Conservation (phyloP, 2,113 vertebrate species). For the Lathamus discolor region DNA sequence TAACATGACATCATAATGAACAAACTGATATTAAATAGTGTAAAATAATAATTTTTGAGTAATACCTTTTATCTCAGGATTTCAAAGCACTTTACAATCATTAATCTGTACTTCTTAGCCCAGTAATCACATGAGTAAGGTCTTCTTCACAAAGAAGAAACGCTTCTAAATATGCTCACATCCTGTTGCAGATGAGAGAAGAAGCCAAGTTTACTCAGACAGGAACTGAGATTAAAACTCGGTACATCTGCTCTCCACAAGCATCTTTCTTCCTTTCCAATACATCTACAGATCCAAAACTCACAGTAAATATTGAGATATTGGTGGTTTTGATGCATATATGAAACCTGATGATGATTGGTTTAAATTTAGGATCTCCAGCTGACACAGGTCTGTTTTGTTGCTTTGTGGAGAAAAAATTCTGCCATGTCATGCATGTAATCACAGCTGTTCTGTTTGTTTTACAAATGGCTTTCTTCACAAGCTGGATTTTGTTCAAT, state of each 20-base stretch:
- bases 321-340: neutral
- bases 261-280: neutral
- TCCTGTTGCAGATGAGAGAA: neutral
- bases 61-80: conserved; percentile 38
- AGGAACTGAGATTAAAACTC: neutral
- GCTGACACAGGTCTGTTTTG: neutral
- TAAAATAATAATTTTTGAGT: conserved; percentile 6
- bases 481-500: neutral
- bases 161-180: neutral
- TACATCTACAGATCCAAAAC: neutral
- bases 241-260: neutral
- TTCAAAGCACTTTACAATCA: conserved; percentile 33
- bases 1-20: neutral
- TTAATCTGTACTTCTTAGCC: conserved; percentile 21
- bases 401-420: neutral
- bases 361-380: conserved; percentile 8
- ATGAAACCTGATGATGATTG: neutral
- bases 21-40: neutral
- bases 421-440: neutral
- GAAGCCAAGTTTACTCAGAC: neutral
- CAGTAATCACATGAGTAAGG: conserved; percentile 43
- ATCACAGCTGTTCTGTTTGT: neutral
- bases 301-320: conserved; percentile 5
- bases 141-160: neutral
- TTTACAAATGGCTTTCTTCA: neutral